phyloP scores from a whole-genome alignment of 1,140 invertebrate species.

The Ganaspis sp. region DNA sequence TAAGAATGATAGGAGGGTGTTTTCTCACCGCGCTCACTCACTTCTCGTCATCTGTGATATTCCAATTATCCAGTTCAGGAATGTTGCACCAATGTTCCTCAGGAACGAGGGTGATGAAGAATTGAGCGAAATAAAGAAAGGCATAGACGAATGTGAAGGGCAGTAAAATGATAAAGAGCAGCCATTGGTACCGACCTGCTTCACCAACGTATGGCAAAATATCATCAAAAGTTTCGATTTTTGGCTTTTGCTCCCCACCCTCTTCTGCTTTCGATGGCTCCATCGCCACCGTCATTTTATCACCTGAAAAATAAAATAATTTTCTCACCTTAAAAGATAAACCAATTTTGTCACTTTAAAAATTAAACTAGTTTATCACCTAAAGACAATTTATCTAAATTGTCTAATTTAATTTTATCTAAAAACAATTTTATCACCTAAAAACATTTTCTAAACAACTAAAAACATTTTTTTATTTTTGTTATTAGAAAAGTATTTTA shows the following conservation, averaged over 20 bases:
- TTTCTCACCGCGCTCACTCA: conserved; percentile 53
- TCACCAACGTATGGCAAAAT: conserved; percentile 90
- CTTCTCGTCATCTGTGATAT: conserved; percentile 71
- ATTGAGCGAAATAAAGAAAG: conserved; percentile 91
- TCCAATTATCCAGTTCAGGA: conserved; percentile 78
- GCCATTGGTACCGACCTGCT: conserved; percentile 91
- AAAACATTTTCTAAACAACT: no score
- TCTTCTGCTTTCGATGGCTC: conserved; percentile 67
- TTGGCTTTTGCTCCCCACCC: conserved; percentile 62
- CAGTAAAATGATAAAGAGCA: conserved; percentile 90
- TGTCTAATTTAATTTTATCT: no score
- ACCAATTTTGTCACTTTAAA: no score
- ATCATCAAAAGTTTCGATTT: conserved; percentile 87
- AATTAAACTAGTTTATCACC: no score
- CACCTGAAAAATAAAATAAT: conserved; percentile 53
- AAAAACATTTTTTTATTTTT: no score
- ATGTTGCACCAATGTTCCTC: conserved; percentile 88
- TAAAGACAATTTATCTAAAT: no score
- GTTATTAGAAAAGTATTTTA: no score
- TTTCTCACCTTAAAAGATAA: neutral
- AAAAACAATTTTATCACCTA: no score
- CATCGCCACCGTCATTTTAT: conserved; percentile 66
- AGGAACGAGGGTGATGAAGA: conserved; percentile 88
- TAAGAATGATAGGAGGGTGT: no score
- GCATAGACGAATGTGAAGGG: conserved; percentile 91